These are phyloP conservation scores for Turritopsis rubra DNA, from an alignment of 30 jellyfish, hydroid and myxozoan genomes.

Conservation along the genomic window DNA sequence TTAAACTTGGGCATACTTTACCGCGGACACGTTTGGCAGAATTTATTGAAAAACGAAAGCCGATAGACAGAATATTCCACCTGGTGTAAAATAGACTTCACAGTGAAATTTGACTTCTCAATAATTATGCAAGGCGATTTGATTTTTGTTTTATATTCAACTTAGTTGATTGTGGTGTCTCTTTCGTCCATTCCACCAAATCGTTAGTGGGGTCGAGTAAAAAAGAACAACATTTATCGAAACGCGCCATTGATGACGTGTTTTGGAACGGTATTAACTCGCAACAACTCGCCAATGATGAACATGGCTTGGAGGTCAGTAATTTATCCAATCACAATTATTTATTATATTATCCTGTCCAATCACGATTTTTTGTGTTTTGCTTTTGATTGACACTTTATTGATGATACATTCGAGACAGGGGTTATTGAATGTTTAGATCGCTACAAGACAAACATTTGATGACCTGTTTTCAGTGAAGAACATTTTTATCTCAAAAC, in stretches of 20 bases:
- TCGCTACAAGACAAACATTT: too few species aligned
- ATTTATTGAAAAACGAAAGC: too few species aligned
- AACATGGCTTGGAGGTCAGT: not conserved
- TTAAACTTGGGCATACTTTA: too few species aligned
- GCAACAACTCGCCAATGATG: slow-evolving; percentile 56
- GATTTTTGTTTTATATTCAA: not conserved
- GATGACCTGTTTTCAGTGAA: too few species aligned
- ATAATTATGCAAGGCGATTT: not conserved
- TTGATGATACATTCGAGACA: too few species aligned
- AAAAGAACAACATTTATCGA: slow-evolving; percentile 51
- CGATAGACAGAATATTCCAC: too few species aligned
- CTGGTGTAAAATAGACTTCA: too few species aligned
- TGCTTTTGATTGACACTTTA: not conserved
- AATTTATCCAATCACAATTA: not conserved
- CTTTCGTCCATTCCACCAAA: slow-evolving; percentile 34
- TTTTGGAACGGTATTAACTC: slow-evolving; percentile 70
- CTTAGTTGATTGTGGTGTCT: slow-evolving; percentile 31
- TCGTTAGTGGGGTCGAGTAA: slow-evolving; percentile 26
- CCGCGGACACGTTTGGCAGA: too few species aligned
- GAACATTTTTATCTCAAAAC: too few species aligned
- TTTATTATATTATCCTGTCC: not conserved
- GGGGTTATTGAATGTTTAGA: too few species aligned
- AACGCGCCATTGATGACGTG: slow-evolving; percentile 61
- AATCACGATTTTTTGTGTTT: too few species aligned
- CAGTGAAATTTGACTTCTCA: too few species aligned